Evolutionary conservation across 2,797 vertebrate species (phyloP).

Genomic region (Psittacula echo): DNA sequence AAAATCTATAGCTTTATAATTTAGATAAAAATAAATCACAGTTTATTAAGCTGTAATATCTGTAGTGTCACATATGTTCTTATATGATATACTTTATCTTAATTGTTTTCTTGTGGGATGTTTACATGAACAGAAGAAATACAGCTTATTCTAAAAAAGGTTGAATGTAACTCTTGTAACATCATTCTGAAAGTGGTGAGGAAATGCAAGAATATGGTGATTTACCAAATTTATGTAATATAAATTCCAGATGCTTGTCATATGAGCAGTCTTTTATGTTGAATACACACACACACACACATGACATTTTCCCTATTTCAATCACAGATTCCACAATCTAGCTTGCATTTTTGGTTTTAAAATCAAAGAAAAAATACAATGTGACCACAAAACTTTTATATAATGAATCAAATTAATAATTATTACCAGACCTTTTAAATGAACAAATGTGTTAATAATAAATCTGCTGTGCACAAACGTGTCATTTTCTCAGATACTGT

Average conservation of each 20-base stretch:
- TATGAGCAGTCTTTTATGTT: background rate
- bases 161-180: background rate
- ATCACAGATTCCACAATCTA: background rate
- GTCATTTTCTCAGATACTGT: background rate
- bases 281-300: background rate
- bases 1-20: background rate
- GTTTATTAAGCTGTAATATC: background rate
- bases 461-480: background rate
- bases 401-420: conserved; percentile 22
- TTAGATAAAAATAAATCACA: background rate
- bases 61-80: background rate
- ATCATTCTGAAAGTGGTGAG: background rate
- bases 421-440: conserved; percentile 37
- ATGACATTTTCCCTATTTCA: background rate
- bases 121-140: background rate
- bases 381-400: background rate
- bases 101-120: background rate
- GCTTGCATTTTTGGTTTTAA: conserved; percentile 22
- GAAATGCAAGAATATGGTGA: conserved; percentile 10
- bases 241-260: conserved; percentile 28
- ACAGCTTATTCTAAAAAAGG: background rate
- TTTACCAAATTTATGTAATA: background rate
- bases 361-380: background rate
- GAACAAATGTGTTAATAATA: conserved; percentile 12
- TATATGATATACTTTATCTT: background rate